Evolutionary conservation across 2,113 vertebrate species (phyloP).

Genomic region (Telmatochromis sp.): DNA sequence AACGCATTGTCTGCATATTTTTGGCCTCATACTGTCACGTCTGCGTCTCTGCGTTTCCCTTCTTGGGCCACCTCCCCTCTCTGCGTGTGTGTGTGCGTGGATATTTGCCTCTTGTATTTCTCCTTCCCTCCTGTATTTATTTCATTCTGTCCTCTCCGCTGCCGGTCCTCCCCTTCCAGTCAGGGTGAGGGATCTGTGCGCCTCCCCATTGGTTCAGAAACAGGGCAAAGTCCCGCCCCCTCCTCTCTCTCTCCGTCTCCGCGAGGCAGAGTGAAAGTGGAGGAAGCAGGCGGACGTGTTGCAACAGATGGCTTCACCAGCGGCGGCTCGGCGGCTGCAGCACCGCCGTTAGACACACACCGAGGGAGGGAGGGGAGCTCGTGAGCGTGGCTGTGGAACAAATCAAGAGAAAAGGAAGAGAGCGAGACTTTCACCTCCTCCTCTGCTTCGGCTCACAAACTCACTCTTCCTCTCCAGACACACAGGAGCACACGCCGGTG

Average conservation of each 20-base stretch:
- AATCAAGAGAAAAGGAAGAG: neutral
- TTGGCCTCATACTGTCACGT: neutral
- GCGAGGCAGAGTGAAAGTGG: conserved; percentile 37
- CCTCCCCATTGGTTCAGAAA: neutral
- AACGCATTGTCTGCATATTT: neutral
- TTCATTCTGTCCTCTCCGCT: conserved; percentile 1
- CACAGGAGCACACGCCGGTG: neutral
- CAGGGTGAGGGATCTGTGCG: neutral
- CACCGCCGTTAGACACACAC: neutral
- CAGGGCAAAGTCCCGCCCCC: neutral
- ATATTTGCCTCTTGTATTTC: neutral
- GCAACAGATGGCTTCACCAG: conserved; percentile 56
- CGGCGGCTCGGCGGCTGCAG: conserved; percentile 18
- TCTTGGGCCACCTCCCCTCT: neutral
- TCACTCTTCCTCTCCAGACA: neutral
- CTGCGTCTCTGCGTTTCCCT: neutral
- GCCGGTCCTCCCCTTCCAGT: conserved; percentile 5
- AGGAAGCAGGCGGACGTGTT: conserved; percentile 47
- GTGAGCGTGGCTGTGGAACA: neutral
- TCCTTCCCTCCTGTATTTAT: neutral
- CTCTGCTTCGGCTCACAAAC: neutral
- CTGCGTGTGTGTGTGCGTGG: neutral
- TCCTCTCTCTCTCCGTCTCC: neutral
- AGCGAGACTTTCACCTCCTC: neutral
- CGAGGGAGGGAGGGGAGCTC: neutral